Evolutionary conservation across 35 echinoderm and acorn worm species (phyloP).

Genomic region (Lytechinus pictus): DNA sequence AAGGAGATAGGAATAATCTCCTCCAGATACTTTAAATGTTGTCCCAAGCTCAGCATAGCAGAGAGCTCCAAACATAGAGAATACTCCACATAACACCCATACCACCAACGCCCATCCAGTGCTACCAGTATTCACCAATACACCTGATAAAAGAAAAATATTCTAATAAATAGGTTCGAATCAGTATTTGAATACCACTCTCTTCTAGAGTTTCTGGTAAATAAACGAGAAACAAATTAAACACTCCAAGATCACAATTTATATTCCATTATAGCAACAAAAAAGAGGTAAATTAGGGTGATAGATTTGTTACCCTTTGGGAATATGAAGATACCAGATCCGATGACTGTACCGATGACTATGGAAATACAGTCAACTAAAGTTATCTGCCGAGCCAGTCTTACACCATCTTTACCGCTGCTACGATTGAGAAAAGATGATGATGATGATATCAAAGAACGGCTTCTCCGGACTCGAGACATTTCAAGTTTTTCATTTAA

Average conservation of each 20-base stretch:
- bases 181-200: too few species aligned
- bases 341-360: neutral
- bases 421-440: neutral
- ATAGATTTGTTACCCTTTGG: neutral
- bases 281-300: too few species aligned
- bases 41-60: constrained; percentile 90
- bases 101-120: constrained; percentile 82
- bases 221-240: too few species aligned
- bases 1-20: constrained; percentile 83
- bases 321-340: neutral
- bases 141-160: neutral
- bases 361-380: neutral
- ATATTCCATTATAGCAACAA: too few species aligned
- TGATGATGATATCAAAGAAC: neutral
- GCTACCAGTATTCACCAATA: constrained; percentile 66
- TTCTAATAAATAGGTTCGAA: too few species aligned
- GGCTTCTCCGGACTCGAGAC: neutral
- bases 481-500: neutral
- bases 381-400: neutral
- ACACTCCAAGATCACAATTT: too few species aligned
- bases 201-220: too few species aligned
- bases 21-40: constrained; percentile 79
- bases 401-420: neutral
- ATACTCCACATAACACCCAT: constrained; percentile 82
- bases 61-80: constrained; percentile 77